Conservation (phyloP, 2,888 invertebrate species). For the Drosophila emarginata region DNA sequence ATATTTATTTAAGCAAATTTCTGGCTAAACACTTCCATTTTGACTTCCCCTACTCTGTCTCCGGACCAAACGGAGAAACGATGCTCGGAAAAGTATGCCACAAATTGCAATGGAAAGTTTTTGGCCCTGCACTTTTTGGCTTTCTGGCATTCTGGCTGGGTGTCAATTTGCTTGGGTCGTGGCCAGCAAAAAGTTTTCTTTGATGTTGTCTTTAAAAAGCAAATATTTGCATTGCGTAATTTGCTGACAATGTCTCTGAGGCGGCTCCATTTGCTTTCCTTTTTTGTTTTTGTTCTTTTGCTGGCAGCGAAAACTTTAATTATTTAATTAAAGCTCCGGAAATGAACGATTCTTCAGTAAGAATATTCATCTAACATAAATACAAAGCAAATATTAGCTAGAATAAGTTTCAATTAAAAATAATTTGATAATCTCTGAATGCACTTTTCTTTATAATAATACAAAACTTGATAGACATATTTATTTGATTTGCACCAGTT, state of each 20-base stretch:
- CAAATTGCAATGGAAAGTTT: slow-evolving; percentile 71
- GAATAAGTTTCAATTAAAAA: background rate
- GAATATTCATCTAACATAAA: no score
- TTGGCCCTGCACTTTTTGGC: slow-evolving; percentile 57
- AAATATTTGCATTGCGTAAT: slow-evolving; percentile 71
- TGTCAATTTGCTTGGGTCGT: slow-evolving; percentile 65
- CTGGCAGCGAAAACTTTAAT: background rate
- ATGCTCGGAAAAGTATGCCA: slow-evolving; percentile 23
- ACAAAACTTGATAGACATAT: no score
- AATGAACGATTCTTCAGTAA: background rate
- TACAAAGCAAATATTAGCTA: background rate
- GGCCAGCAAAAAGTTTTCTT: slow-evolving; percentile 60
- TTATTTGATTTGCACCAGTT: background rate
- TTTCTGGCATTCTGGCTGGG: slow-evolving; percentile 53
- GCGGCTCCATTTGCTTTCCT: slow-evolving; percentile 23
- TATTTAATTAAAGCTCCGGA: background rate
- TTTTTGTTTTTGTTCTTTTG: background rate
- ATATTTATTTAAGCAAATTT: slow-evolving; percentile 74
- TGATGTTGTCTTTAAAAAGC: slow-evolving; percentile 35
- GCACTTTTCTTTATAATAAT: no score
- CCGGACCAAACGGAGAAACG: background rate
- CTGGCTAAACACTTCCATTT: slow-evolving; percentile 57
- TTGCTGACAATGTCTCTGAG: slow-evolving; percentile 62
- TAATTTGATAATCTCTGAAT: no score
- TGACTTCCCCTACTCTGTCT: background rate